Conservation (phyloP, 2,888 invertebrate genomes). For the Hemistola chrysoprasaria region DNA sequence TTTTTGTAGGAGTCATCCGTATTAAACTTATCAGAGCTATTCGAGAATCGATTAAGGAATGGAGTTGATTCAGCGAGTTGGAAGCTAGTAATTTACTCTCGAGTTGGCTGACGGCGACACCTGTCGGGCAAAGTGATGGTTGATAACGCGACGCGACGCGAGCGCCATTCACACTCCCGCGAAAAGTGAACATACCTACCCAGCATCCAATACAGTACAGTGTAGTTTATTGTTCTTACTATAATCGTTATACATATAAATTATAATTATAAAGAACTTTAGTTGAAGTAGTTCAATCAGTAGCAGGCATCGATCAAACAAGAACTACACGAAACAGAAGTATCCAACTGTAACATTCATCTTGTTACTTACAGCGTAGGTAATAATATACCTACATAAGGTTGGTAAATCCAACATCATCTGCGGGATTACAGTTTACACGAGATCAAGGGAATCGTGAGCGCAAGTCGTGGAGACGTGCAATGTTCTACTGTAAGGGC, state of each 20-base stretch:
- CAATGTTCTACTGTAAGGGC: constrained; percentile 33
- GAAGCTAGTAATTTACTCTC: constrained; percentile 80
- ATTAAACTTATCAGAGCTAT: constrained; percentile 53
- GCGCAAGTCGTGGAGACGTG: constrained; percentile 50
- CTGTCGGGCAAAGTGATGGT: constrained; percentile 78
- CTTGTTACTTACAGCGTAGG: constrained; percentile 62
- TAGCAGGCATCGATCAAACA: no score
- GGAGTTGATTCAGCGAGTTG: constrained; percentile 77
- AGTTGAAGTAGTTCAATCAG: no score
- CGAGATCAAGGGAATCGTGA: constrained; percentile 59
- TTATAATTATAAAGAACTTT: no score
- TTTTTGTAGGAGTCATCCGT: constrained; percentile 15
- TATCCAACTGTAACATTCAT: constrained; percentile 50
- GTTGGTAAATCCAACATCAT: constrained; percentile 76
- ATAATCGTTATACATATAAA: no score
- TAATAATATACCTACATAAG: constrained; percentile 56
- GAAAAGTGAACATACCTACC: constrained; percentile 42
- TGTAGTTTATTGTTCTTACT: no score
- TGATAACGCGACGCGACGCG: constrained; percentile 79
- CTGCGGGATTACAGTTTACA: constrained; percentile 77
- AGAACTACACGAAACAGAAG: no score
- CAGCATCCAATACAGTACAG: not conserved
- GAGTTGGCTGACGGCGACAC: constrained; percentile 81
- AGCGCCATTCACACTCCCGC: constrained; percentile 70
- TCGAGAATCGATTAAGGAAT: constrained; percentile 75